Evolutionary conservation across 2,888 invertebrate species (phyloP), one percentile per base, ranked within the genome.

Genomic region (Netelia inedita): DNA sequence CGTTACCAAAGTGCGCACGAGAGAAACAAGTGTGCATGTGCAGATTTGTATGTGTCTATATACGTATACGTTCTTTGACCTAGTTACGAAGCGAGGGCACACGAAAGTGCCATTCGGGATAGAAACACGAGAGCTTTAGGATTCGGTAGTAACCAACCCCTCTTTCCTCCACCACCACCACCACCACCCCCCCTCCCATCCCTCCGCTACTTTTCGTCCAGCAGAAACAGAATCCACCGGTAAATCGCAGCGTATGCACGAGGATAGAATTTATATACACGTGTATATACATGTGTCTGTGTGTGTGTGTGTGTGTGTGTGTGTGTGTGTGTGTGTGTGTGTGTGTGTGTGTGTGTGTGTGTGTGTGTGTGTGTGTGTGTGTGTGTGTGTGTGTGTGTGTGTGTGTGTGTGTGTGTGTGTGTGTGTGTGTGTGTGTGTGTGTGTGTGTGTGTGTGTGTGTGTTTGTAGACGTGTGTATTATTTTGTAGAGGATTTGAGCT

Each of bases 81-180:
- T 79, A 87, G 83, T 89, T 87, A 41, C 50, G 80, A 86, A 35
- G 35, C 5, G 76, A 72, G 19, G 75, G 66, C 80, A 83, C 83
- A 86, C 78, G 88, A 87, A 71, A 88, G 85, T 82, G 69, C 79
- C 80, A 88, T 84, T 83, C 82, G 74, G 61, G 41, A 59, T 16
- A 46, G 80, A 57, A 23, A 65, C 63, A 57, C 59, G 46, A 65
- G 68, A 50, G 61, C 61, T 55, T 46, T 10, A 43, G 35, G 41
- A 78, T 78, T 41, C 61, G 57, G 57, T 11, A 46, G 35, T 11
- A 72, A 46, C 71, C 14, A 57, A 1, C 19, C 41, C 14, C 46
- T 3, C 14, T 8, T 46, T 19, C 28, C 35, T 10, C 28, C 55
- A 55, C n/a, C 35, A 55, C 16, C 50, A 69, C 55, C 53, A 69